Evolutionary conservation across 2,113 vertebrate species (phyloP).

Genomic region (Acrocephalus arundinaceus): DNA sequence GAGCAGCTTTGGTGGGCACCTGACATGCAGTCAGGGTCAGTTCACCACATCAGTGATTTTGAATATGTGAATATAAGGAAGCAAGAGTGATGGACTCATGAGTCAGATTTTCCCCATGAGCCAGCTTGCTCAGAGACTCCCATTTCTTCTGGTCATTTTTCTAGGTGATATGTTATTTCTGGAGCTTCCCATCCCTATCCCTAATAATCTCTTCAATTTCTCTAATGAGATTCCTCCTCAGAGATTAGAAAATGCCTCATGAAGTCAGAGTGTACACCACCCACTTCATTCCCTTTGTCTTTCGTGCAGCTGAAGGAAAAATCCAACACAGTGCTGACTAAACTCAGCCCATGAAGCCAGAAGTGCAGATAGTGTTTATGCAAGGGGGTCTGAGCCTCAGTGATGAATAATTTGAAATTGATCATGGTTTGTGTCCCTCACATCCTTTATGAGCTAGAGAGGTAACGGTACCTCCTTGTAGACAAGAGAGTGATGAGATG

Average conservation of each 20-base stretch:
- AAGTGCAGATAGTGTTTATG: not conserved
- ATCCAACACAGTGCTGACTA: not conserved
- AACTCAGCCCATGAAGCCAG: not conserved
- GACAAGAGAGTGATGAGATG: not conserved
- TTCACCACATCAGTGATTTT: not conserved
- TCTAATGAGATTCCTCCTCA: constrained; percentile 20
- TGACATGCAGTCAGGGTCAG: not conserved
- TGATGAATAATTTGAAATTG: not conserved
- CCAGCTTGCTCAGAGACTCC: not conserved
- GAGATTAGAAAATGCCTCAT: constrained; percentile 22
- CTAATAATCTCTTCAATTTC: constrained; percentile 12
- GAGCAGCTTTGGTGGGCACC: not conserved
- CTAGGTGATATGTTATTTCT: not conserved
- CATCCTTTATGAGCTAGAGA: not conserved
- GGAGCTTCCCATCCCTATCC: not conserved
- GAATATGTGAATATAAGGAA: not conserved
- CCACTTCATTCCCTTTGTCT: not conserved
- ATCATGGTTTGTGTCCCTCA: not conserved
- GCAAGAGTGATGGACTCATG: not conserved
- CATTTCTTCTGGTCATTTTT: not conserved
- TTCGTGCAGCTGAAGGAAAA: not conserved
- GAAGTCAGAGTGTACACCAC: not conserved
- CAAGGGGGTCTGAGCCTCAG: not conserved
- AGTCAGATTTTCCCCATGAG: not conserved
- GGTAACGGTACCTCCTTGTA: not conserved